These are phyloP conservation scores for Hippasteria phrygiana DNA, from an alignment of 53 echinoderm and acorn worm genomes.

Conservation along the genomic window DNA sequence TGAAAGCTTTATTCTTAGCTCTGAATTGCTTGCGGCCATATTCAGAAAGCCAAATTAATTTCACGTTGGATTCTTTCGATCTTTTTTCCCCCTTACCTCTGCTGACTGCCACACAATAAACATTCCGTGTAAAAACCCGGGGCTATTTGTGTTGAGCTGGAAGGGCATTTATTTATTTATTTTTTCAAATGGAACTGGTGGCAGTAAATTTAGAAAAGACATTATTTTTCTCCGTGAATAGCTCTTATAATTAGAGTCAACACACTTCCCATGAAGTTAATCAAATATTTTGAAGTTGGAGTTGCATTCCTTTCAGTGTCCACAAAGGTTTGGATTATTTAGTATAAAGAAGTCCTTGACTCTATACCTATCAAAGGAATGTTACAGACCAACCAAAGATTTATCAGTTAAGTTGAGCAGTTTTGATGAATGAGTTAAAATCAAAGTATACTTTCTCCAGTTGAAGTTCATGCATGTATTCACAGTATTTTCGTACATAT, in stretches of 20 bases:
- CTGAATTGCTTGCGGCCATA: slow-evolving; percentile 38
- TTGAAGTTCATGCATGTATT: too few species aligned
- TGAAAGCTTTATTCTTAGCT: slow-evolving; percentile 27
- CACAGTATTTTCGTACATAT: too few species aligned
- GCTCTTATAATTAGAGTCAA: slow-evolving; percentile 9
- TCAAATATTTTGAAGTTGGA: background rate
- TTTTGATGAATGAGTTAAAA: too few species aligned
- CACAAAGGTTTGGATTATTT: background rate
- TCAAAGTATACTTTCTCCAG: too few species aligned
- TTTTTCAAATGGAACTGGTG: background rate
- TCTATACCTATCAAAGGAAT: too few species aligned
- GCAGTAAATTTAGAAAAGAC: background rate
- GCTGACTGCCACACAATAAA: slow-evolving; percentile 23
- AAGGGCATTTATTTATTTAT: slow-evolving; percentile 11
- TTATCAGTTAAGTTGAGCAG: too few species aligned
- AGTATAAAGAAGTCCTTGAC: background rate
- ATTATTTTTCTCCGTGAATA: background rate
- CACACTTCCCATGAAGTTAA: slow-evolving; percentile 3
- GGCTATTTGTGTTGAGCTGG: slow-evolving; percentile 44
- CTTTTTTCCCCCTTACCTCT: background rate
- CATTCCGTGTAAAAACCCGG: slow-evolving; percentile 34
- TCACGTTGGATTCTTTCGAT: slow-evolving; percentile 14
- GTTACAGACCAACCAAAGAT: too few species aligned
- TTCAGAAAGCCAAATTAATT: slow-evolving; percentile 55
- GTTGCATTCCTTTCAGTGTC: background rate